phyloP scores from a whole-genome alignment of 2,888 invertebrate genomes.

The Axea sp. region DNA sequence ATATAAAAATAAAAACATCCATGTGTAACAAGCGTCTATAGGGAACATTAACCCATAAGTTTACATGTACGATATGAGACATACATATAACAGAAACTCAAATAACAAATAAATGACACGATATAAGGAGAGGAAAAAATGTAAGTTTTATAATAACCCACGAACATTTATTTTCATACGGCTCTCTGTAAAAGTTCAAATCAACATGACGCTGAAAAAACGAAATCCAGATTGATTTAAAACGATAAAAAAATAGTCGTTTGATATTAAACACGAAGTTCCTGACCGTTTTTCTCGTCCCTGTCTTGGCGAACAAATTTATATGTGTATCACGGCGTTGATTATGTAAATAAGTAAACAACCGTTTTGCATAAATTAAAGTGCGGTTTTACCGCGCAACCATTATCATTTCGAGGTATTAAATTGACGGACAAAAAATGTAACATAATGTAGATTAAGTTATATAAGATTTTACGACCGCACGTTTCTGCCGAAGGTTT shows the following conservation, averaged over 20 bases:
- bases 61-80: no score
- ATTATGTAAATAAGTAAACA: conserved; percentile 52
- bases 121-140: no score
- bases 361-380: conserved; percentile 51
- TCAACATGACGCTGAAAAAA: no score
- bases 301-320: conserved; percentile 19
- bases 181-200: no score
- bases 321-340: conserved; percentile 14
- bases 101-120: no score
- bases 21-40: no score
- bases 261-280: neutral
- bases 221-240: no score
- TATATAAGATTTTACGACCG: conserved; percentile 26
- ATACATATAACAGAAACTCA: no score
- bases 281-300: neutral
- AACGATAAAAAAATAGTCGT: conserved; percentile 13
- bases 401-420: conserved; percentile 23
- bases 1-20: no score
- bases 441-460: conserved; percentile 19
- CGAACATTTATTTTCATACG: no score
- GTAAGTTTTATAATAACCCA: no score
- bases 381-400: conserved; percentile 22
- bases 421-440: conserved; percentile 6
- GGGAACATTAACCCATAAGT: no score
- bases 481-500: neutral